Evolutionary conservation across 1,140 invertebrate species (phyloP).

Genomic region (Drosophila prosaltans): DNA sequence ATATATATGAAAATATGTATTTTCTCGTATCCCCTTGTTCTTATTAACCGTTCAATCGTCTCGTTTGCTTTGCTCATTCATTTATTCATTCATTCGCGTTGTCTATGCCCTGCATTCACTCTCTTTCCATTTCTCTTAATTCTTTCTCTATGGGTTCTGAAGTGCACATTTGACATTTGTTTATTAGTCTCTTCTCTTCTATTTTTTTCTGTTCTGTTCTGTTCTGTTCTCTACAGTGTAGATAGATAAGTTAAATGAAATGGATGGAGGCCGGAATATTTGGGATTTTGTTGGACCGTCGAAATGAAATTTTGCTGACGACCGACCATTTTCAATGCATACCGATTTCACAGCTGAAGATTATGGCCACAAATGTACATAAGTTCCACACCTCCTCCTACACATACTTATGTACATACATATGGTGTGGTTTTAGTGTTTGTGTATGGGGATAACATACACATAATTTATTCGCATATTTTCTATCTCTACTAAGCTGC

Average conservation of each 20-base stretch:
- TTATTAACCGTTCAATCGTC: constrained; percentile 2
- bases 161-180: constrained; percentile 37
- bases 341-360: constrained; percentile 29
- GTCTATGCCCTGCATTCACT: background rate
- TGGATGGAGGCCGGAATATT: constrained; percentile 24
- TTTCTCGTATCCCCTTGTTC: background rate
- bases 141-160: background rate
- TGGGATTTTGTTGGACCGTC: constrained; percentile 41
- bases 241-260: constrained; percentile 37
- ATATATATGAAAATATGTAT: background rate
- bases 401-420: background rate
- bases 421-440: background rate
- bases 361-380: constrained; percentile 29
- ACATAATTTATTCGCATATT: constrained; percentile 57
- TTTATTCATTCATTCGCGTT: constrained; percentile 1
- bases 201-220: constrained; percentile 16
- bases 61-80: constrained; percentile 4
- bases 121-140: background rate
- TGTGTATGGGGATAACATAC: constrained; percentile 27
- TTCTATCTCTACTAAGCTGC: constrained; percentile 46
- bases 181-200: constrained; percentile 43
- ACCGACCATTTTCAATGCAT: constrained; percentile 24
- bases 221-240: constrained; percentile 13
- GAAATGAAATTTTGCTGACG: constrained; percentile 33
- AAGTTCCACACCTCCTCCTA: background rate